Percentiles rank a stretch among this genome's conserved stretches.
Evolutionary conservation across 2,113 vertebrate genomes (phyloP).

Genomic region (Micronycteris hirsuta): DNA sequence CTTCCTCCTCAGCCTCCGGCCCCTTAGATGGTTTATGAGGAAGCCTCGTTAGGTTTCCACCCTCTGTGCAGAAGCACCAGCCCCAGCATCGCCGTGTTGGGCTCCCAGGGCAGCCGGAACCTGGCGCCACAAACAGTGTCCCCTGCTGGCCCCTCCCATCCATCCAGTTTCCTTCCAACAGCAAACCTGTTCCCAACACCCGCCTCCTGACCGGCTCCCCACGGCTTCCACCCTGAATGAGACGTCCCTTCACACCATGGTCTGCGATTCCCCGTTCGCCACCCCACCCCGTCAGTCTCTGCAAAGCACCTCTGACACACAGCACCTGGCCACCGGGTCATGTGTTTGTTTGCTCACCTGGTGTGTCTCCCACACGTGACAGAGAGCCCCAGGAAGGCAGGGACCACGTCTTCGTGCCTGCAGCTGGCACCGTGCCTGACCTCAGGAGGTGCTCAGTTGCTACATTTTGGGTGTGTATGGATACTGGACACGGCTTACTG

Average conservation of each 20-base stretch:
- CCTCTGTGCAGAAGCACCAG: background rate
- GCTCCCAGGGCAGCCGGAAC: accelerated
- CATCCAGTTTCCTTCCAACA: too few species aligned
- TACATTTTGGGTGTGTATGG: too few species aligned
- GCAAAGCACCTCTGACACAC: accelerated
- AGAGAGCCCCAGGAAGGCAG: background rate
- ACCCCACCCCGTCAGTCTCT: accelerated
- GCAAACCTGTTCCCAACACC: background rate
- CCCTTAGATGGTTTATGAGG: background rate
- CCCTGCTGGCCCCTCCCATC: background rate
- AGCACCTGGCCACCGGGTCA: accelerated
- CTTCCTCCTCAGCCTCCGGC: background rate
- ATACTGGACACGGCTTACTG: background rate
- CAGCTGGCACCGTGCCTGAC: background rate
- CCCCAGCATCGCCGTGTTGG: accelerated
- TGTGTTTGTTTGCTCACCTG: accelerated
- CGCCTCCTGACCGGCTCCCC: background rate
- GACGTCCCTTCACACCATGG: background rate
- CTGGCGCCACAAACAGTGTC: accelerated
- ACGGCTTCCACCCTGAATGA: background rate
- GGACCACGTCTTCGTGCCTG: too few species aligned
- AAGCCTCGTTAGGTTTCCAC: background rate
- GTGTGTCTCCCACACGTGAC: background rate
- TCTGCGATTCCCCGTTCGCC: background rate
- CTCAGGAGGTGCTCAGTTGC: accelerated